These are phyloP conservation scores for Caerostris extrusa DNA, from an alignment of 1,140 invertebrate species.

Conservation along the genomic window DNA sequence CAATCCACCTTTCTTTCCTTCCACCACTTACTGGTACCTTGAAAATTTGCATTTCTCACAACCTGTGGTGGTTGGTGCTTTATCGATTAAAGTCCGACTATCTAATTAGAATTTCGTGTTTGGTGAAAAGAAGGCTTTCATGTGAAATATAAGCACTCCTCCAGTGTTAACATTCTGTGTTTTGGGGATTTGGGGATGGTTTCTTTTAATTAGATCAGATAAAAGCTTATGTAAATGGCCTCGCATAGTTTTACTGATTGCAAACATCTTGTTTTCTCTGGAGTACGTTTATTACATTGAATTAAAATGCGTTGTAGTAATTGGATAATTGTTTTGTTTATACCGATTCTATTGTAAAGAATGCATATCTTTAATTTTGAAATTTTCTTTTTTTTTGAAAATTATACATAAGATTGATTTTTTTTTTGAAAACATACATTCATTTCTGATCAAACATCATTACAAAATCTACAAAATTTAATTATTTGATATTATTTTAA, in stretches of 20 bases:
- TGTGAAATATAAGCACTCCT: slow-evolving; percentile 22
- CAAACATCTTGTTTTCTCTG: background rate
- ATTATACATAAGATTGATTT: no score
- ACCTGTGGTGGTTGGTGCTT: slow-evolving; percentile 1
- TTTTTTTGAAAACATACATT: no score
- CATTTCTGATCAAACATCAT: no score
- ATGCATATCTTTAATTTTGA: background rate
- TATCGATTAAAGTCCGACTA: slow-evolving; percentile 24
- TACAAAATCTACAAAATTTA: no score
- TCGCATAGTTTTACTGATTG: slow-evolving; percentile 13
- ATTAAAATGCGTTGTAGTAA: background rate
- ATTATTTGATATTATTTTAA: no score
- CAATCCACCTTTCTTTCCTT: background rate
- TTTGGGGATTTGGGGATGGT: background rate
- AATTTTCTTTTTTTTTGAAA: background rate
- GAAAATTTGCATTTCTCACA: slow-evolving; percentile 35
- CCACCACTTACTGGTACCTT: background rate
- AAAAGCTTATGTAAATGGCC: slow-evolving; percentile 27
- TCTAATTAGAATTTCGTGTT: slow-evolving; percentile 32
- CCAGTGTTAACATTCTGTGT: background rate
- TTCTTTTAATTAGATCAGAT: slow-evolving; percentile 28
- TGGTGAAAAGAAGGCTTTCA: slow-evolving; percentile 15
- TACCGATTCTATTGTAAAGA: background rate
- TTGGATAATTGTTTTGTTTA: background rate
- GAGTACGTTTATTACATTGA: background rate